phyloP scores from a whole-genome alignment of 1,140 invertebrate species.

The Drosophila tristis region DNA sequence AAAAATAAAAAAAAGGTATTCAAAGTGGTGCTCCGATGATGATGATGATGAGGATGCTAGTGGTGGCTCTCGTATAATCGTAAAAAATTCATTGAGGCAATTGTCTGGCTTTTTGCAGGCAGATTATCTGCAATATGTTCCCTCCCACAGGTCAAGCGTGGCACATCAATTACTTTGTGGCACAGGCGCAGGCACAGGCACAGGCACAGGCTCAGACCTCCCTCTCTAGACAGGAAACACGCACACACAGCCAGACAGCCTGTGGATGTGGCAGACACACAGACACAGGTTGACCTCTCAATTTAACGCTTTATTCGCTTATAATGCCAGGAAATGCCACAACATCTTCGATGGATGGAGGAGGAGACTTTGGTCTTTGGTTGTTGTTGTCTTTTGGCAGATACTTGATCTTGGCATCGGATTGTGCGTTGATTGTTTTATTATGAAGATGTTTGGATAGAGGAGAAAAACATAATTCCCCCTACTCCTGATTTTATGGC shows the following conservation, averaged over 20 bases:
- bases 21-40: constrained; percentile 20
- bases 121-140: constrained; percentile 84
- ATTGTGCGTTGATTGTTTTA: constrained; percentile 82
- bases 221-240: constrained; percentile 54
- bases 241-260: constrained; percentile 25
- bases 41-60: constrained; percentile 9
- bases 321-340: constrained; percentile 80
- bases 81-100: constrained; percentile 82
- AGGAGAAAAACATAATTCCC: constrained; percentile 35
- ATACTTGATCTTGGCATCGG: constrained; percentile 74
- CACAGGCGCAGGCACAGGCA: constrained; percentile 69
- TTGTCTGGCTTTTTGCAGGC: constrained; percentile 70
- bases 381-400: constrained; percentile 68
- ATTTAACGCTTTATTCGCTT: constrained; percentile 64
- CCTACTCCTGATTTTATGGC: constrained; percentile 52
- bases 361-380: constrained; percentile 11
- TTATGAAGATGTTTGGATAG: constrained; percentile 76
- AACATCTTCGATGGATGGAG: constrained; percentile 14
- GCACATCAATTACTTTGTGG: constrained; percentile 83
- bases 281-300: constrained; percentile 66
- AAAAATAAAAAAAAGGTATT: constrained; percentile 33
- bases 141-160: constrained; percentile 84
- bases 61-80: constrained; percentile 44
- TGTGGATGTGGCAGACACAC: constrained; percentile 24
- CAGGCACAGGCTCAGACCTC: constrained; percentile 53